These are phyloP conservation scores for Halichoeres trimaculatus DNA, from an alignment of 2,113 vertebrate species.

Conservation along the genomic window DNA sequence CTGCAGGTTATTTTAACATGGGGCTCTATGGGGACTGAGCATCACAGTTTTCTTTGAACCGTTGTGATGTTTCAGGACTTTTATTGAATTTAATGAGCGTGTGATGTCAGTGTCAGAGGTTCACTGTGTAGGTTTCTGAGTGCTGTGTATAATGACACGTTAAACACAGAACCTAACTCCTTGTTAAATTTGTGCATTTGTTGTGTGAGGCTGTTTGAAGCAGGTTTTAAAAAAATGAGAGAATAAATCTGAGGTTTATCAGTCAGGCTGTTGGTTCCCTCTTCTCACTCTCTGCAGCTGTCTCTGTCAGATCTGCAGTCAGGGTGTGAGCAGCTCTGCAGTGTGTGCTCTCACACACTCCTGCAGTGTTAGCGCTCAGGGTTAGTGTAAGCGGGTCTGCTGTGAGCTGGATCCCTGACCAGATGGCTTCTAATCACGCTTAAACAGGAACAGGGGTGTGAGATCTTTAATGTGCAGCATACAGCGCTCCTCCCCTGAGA, in stretches of 20 bases:
- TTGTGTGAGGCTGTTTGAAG: too few relatives aligned
- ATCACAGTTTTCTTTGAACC: too few relatives aligned
- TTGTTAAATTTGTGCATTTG: neutral
- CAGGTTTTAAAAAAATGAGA: too few relatives aligned
- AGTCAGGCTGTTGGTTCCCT: too few relatives aligned
- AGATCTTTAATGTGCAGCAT: slow-evolving; percentile 11
- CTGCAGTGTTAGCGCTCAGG: neutral
- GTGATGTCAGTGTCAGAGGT: too few relatives aligned
- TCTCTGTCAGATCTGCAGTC: neutral
- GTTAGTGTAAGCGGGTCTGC: neutral
- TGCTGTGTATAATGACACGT: too few relatives aligned
- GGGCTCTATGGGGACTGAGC: too few relatives aligned
- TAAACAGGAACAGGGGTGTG: slow-evolving; percentile 15
- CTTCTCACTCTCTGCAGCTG: neutral
- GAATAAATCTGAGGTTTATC: too few relatives aligned
- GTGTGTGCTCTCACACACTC: neutral
- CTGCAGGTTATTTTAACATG: too few relatives aligned
- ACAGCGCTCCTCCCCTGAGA: neutral
- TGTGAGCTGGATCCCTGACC: neutral
- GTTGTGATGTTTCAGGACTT: too few relatives aligned
- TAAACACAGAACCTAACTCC: neutral
- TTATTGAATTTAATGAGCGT: too few relatives aligned
- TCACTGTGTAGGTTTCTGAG: too few relatives aligned
- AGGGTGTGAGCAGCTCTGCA: neutral
- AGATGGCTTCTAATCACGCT: slow-evolving; percentile 34